A percentile compares a stretch with the other conserved stretches of the same genome.
Conservation (phyloP, 2,797 vertebrate species). For the Echeneis naucrates region DNA sequence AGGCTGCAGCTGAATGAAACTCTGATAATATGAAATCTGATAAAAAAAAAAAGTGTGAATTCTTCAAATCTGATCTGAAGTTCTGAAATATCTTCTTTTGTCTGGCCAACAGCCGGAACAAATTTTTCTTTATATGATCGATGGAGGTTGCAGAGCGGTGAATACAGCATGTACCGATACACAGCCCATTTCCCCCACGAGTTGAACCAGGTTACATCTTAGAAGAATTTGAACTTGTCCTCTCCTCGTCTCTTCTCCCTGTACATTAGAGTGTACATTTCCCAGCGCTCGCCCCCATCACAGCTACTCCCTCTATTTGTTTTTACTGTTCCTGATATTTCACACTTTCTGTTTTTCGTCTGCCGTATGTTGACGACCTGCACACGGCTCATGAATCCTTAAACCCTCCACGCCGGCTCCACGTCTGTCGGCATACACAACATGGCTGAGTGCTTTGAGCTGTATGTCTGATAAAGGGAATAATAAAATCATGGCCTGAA, state of each 20-base stretch:
- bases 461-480: conserved; percentile 22
- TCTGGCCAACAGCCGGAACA: too few species aligned
- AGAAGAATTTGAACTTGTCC: background rate
- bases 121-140: too few species aligned
- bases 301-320: conserved; percentile 70
- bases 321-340: conserved; percentile 77
- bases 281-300: conserved; percentile 59
- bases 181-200: conserved; percentile 26
- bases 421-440: conserved; percentile 23
- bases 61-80: too few species aligned
- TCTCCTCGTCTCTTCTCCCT: conserved; percentile 6
- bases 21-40: too few species aligned
- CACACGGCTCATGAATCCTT: conserved; percentile 60
- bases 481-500: conserved; percentile 10
- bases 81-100: too few species aligned
- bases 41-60: too few species aligned
- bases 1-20: too few species aligned
- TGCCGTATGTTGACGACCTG: conserved; percentile 66
- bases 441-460: conserved; percentile 23
- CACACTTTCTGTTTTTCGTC: conserved; percentile 70
- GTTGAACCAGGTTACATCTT: conserved; percentile 27
- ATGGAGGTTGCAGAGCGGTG: conserved; percentile 17
- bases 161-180: background rate
- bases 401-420: conserved; percentile 14
- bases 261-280: conserved; percentile 69